These are phyloP conservation scores for Melinopterus prodromus DNA, from an alignment of 2,888 invertebrate genomes.

Conservation along the genomic window DNA sequence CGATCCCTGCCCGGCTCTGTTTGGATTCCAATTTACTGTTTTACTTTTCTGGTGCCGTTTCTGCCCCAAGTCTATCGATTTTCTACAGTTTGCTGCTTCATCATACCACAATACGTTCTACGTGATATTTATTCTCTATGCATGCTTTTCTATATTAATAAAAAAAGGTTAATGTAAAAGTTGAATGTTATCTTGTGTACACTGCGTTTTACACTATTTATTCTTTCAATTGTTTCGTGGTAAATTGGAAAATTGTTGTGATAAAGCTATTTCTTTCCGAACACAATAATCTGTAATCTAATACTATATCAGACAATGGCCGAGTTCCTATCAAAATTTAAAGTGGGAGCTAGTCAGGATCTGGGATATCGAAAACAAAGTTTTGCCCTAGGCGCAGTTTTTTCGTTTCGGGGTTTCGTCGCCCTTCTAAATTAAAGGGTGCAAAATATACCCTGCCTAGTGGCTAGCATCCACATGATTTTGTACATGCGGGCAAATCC, in stretches of 20 bases:
- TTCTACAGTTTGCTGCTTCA: background rate
- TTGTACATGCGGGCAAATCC: no score
- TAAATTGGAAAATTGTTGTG: background rate
- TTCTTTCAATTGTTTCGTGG: background rate
- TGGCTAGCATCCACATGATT: no score
- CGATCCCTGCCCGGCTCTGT: conserved; percentile 46
- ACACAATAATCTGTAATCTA: background rate
- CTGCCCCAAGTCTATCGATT: background rate
- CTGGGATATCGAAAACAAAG: background rate
- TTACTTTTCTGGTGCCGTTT: background rate
- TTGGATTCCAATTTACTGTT: conserved; percentile 36
- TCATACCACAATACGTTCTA: background rate
- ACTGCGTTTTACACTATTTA: background rate
- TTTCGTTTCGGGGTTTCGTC: background rate
- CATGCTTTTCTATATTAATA: no score
- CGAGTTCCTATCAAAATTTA: background rate
- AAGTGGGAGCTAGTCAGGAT: background rate
- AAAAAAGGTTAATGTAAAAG: no score
- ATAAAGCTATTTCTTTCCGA: background rate
- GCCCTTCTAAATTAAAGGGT: no score
- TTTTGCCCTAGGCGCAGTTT: background rate
- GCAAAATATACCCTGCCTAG: no score
- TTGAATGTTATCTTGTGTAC: no score
- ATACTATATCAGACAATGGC: background rate
- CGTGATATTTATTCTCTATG: no score